Evolutionary conservation across 1,140 invertebrate genomes (phyloP).

Genomic region (Pogonomyrmex californicus): DNA sequence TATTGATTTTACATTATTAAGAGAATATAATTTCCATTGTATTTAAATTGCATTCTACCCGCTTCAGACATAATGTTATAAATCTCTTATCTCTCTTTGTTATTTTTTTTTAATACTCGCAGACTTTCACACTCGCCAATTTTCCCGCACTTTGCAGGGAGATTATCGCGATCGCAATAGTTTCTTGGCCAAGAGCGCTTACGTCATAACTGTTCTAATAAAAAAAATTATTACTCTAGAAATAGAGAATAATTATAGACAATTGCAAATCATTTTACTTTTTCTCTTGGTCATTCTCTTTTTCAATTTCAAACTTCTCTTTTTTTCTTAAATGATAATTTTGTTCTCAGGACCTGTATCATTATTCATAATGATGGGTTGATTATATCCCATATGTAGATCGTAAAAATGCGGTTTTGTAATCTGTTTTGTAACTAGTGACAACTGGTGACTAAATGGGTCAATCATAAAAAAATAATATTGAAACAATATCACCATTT

Average conservation of each 20-base stretch:
- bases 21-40: neutral
- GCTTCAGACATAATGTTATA: neutral
- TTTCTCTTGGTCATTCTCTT: neutral
- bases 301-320: neutral
- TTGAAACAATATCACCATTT: constrained; percentile 7
- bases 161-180: neutral
- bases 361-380: neutral
- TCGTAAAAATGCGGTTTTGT: neutral
- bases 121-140: neutral
- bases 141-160: neutral
- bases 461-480: neutral
- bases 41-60: neutral
- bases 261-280: neutral
- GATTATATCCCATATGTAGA: neutral
- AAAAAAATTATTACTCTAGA: constrained; percentile 8
- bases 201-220: neutral
- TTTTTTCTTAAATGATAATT: neutral
- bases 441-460: neutral
- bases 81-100: neutral
- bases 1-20: neutral
- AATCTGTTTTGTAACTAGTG: neutral
- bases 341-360: neutral
- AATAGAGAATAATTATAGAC: neutral
- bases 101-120: neutral
- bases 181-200: neutral